A percentile compares a stretch with the other conserved stretches of the same genome.
These are phyloP conservation scores for Regulus satrapa DNA, from an alignment of 2,113 vertebrate genomes.

Conservation along the genomic window DNA sequence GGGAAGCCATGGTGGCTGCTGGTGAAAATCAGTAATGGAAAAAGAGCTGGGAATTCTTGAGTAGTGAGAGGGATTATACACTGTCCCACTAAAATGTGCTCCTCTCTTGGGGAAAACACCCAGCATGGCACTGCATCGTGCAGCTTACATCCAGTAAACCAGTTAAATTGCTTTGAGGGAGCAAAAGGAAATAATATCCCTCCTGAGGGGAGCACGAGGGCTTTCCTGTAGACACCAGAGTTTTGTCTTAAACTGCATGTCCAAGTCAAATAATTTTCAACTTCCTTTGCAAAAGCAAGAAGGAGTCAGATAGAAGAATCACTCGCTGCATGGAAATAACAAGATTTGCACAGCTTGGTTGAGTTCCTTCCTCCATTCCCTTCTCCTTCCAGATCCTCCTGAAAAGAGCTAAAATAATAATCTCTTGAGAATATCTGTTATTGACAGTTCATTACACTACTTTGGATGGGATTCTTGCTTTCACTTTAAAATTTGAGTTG, in stretches of 20 bases:
- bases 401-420: background rate
- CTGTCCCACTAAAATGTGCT: background rate
- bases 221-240: background rate
- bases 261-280: background rate
- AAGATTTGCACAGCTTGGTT: background rate
- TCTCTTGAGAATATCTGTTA: background rate
- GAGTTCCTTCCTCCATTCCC: background rate
- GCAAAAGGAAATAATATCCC: background rate
- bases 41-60: background rate
- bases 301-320: background rate
- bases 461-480: background rate
- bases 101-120: background rate
- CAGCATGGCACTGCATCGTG: background rate
- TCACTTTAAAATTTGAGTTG: background rate
- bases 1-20: fast-evolving
- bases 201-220: background rate
- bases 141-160: background rate
- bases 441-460: background rate
- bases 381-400: background rate
- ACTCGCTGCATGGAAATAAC: background rate
- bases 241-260: background rate
- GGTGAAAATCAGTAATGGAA: background rate
- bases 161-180: background rate
- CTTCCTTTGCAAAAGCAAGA: background rate
- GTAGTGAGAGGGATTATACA: background rate